These are phyloP conservation scores for Picathartes gymnocephalus DNA, from an alignment of 2,113 vertebrate species.

Conservation along the genomic window DNA sequence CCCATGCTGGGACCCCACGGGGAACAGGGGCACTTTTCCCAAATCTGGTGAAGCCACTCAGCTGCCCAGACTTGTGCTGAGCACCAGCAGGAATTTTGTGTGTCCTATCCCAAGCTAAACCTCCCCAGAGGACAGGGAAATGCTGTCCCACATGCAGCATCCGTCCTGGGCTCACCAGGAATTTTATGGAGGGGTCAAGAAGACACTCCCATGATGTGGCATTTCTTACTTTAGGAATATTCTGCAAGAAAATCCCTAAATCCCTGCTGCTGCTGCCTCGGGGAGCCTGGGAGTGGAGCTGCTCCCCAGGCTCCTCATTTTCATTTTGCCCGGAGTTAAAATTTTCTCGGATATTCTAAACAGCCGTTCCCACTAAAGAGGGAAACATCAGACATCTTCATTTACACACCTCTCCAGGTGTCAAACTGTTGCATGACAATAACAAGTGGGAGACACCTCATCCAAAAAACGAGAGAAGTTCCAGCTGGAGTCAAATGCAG, in stretches of 20 bases:
- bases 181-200: not conserved
- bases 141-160: rapidly evolving
- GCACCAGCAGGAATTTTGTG: not conserved
- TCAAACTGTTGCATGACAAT: conserved; percentile 25
- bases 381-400: conserved; percentile 20
- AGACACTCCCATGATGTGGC: not conserved
- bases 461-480: not conserved
- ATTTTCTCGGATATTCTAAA: not conserved
- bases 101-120: rapidly evolving
- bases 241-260: not conserved
- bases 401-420: not conserved
- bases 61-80: not conserved
- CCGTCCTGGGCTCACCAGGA: not conserved
- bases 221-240: not conserved
- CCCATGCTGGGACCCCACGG: rapidly evolving
- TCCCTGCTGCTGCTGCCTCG: not conserved
- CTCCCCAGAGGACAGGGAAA: not conserved
- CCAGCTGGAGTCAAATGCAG: not conserved
- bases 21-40: rapidly evolving
- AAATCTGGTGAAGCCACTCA: not conserved
- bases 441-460: conserved; percentile 5
- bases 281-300: not conserved
- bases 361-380: not conserved
- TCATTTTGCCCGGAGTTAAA: not conserved
- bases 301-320: not conserved